Evolutionary conservation across 2,888 invertebrate genomes (phyloP).

Genomic region (Drosophila tripunctata): DNA sequence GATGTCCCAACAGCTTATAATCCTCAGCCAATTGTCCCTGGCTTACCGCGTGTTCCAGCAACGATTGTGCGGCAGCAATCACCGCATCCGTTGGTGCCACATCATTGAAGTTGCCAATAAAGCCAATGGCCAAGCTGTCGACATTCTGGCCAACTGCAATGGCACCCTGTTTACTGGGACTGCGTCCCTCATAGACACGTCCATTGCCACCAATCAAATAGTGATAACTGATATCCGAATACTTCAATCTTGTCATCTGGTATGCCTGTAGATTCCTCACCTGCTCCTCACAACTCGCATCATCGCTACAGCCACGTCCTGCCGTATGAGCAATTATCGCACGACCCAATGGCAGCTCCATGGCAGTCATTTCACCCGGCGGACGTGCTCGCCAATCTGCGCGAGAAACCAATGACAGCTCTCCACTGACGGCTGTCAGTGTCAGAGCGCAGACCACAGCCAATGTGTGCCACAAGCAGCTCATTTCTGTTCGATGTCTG

Average conservation of each 20-base stretch:
- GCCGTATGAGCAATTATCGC: conserved; percentile 88
- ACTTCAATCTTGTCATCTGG: conserved; percentile 87
- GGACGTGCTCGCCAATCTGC: conserved; percentile 89
- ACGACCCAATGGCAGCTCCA: conserved; percentile 85
- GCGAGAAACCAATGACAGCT: conserved; percentile 85
- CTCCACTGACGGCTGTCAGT: conserved; percentile 28
- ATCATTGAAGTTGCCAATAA: conserved; percentile 88
- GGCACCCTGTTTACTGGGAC: conserved; percentile 89
- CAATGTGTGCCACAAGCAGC: conserved; percentile 15
- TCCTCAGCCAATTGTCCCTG: conserved; percentile 86
- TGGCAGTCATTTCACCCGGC: conserved; percentile 77
- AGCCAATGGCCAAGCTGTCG: conserved; percentile 88
- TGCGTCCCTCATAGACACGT: conserved; percentile 89
- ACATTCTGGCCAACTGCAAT: conserved; percentile 88
- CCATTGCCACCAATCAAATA: conserved; percentile 92
- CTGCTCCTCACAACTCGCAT: conserved; percentile 85
- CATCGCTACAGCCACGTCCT: conserved; percentile 85
- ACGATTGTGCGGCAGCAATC: conserved; percentile 86
- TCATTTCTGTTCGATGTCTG: conserved; percentile 37
- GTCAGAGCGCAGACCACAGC: conserved; percentile 3
- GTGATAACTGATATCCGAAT: conserved; percentile 90
- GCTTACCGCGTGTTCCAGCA: conserved; percentile 87
- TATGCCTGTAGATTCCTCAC: conserved; percentile 87
- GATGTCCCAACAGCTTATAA: conserved; percentile 89
- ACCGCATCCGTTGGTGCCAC: conserved; percentile 85